phyloP scores from a whole-genome alignment of 1,140 invertebrate species.

The Bombus vancouverensis region DNA sequence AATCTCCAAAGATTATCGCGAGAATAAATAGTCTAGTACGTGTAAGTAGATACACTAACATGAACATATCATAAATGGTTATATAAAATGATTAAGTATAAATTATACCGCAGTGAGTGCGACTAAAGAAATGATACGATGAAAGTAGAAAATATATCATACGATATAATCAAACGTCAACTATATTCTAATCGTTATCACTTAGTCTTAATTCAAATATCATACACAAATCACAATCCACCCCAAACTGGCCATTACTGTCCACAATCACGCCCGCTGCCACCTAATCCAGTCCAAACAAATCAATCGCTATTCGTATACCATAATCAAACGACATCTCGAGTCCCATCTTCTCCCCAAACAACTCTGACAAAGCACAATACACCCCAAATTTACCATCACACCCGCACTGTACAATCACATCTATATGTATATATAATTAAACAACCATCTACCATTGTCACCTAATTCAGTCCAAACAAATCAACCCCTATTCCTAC shows the following conservation, averaged over 20 bases:
- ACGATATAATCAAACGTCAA: neutral
- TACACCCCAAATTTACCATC: too few relatives aligned
- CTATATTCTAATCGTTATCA: neutral
- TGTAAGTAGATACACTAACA: too few relatives aligned
- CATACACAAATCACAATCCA: neutral
- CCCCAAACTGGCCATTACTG: neutral
- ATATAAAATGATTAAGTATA: too few relatives aligned
- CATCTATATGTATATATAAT: neutral
- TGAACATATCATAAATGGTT: too few relatives aligned
- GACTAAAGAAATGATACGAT: too few relatives aligned
- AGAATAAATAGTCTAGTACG: too few relatives aligned
- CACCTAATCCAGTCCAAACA: neutral
- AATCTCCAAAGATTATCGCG: too few relatives aligned
- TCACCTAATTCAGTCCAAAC: neutral
- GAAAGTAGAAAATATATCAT: too few relatives aligned
- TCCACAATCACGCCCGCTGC: neutral
- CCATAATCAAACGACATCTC: neutral
- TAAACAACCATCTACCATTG: neutral
- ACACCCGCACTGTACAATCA: too few relatives aligned
- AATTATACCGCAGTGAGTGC: fast-evolving
- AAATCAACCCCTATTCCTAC: too few relatives aligned
- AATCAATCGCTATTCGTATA: neutral
- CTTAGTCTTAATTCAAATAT: neutral
- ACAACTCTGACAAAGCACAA: neutral
- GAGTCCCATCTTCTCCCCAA: neutral